These are phyloP conservation scores for Alauda arvensis DNA, from an alignment of 2,797 vertebrate species.

Conservation along the genomic window DNA sequence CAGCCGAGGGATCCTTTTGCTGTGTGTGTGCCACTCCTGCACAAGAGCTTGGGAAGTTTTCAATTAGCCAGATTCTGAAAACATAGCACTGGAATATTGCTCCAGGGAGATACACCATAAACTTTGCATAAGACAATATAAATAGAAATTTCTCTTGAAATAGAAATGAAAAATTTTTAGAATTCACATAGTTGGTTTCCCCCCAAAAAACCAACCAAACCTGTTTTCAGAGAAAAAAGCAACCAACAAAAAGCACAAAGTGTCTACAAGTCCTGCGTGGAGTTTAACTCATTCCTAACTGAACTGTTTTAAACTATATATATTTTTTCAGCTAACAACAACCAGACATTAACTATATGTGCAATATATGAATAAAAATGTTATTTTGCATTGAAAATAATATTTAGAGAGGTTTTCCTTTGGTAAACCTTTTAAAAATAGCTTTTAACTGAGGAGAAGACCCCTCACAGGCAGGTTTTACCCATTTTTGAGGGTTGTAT, in stretches of 20 bases:
- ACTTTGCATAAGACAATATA: not conserved
- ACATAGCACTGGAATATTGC: accelerated
- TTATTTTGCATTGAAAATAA: not conserved
- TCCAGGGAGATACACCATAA: not conserved
- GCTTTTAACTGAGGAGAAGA: not conserved
- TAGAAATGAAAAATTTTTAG: not conserved
- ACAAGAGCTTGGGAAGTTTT: not conserved
- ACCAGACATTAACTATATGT: not conserved
- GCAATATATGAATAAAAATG: not conserved
- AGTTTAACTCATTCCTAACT: not conserved
- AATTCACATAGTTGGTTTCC: not conserved
- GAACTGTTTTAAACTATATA: not conserved
- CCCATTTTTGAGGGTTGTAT: not conserved
- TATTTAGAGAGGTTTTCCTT: not conserved
- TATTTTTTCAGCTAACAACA: not conserved
- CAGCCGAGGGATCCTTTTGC: not conserved
- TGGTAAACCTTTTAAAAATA: not conserved
- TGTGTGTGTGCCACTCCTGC: not conserved
- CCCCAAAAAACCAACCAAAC: not conserved
- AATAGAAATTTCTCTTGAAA: not conserved
- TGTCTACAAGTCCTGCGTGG: not conserved
- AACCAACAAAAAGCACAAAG: not conserved
- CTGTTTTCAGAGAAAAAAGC: not conserved
- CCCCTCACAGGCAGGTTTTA: not conserved
- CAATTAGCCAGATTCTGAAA: not conserved